phyloP scores from a whole-genome alignment of 2,113 vertebrate genomes.

The Motacilla tschutschensis region DNA sequence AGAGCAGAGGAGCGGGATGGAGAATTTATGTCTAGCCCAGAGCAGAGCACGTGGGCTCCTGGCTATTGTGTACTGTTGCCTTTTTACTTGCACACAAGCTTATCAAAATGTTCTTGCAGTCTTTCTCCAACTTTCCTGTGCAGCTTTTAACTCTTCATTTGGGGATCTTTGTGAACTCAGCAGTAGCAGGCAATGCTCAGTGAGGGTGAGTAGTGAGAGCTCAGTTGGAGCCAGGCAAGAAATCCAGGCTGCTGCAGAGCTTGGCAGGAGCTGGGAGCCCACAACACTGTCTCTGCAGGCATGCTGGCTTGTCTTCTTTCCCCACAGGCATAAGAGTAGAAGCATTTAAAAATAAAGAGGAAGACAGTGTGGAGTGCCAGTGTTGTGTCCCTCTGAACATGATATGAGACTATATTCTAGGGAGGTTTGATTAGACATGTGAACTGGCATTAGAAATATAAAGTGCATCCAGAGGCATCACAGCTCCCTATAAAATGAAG shows the following conservation, averaged over 20 bases:
- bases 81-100: conserved; percentile 21
- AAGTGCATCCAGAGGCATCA: not conserved
- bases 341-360: conserved; percentile 12
- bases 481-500: not conserved
- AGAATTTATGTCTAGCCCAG: conserved; percentile 47
- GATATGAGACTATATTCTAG: not conserved
- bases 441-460: not conserved
- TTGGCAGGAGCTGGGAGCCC: not conserved
- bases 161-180: not conserved
- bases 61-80: conserved; percentile 13
- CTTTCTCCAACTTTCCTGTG: not conserved
- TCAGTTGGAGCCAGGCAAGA: not conserved
- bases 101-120: conserved; percentile 47
- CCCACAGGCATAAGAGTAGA: not conserved
- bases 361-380: not conserved
- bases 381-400: not conserved
- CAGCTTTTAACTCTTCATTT: conserved; percentile 19
- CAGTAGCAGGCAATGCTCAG: not conserved
- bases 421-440: not conserved
- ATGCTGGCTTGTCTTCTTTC: not conserved
- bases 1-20: not conserved
- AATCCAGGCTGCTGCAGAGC: not conserved
- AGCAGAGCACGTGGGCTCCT: conserved; percentile 32
- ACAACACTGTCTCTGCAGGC: not conserved
- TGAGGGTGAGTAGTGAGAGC: not conserved